A percentile compares a stretch with the other conserved stretches of the same genome.
phyloP scores from a whole-genome alignment of 1,140 invertebrate genomes.

The Neodiprion lecontei region DNA sequence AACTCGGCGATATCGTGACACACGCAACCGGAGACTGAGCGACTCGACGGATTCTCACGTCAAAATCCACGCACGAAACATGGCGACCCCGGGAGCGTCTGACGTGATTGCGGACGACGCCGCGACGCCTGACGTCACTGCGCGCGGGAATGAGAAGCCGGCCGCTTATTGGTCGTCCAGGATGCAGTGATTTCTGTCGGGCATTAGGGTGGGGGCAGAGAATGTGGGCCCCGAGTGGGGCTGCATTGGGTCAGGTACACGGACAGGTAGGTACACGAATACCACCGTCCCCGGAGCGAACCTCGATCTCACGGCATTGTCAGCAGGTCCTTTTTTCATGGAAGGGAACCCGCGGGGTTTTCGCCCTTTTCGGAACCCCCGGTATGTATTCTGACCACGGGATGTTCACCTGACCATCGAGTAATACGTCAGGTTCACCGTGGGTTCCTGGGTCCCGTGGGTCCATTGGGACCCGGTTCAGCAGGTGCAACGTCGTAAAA shows the following conservation, averaged over 20 bases:
- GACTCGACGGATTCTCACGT: not conserved
- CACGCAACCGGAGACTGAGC: not conserved
- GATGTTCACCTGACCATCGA: not conserved
- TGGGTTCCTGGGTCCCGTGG: no score
- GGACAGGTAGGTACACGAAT: not conserved
- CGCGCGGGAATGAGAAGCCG: constrained; percentile 31
- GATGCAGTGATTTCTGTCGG: constrained; percentile 1
- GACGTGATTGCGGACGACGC: constrained; percentile 31
- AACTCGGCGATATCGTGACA: not conserved
- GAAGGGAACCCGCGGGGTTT: not conserved
- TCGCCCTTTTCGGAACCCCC: not conserved
- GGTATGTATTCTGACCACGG: not conserved
- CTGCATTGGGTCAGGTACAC: constrained; percentile 1
- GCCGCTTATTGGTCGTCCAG: constrained; percentile 29
- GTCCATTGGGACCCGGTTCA: not conserved
- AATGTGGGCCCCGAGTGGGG: not conserved
- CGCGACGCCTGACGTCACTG: constrained; percentile 26
- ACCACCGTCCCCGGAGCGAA: not conserved
- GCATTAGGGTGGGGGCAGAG: not conserved
- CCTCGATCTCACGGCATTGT: not conserved
- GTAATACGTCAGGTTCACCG: no score
- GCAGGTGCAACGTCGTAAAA: constrained; percentile 1
- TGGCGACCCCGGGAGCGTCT: constrained; percentile 35
- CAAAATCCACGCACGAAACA: constrained; percentile 39
- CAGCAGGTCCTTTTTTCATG: not conserved